Conservation (phyloP, 2,797 vertebrate species). For the Miichthys miiuy region DNA sequence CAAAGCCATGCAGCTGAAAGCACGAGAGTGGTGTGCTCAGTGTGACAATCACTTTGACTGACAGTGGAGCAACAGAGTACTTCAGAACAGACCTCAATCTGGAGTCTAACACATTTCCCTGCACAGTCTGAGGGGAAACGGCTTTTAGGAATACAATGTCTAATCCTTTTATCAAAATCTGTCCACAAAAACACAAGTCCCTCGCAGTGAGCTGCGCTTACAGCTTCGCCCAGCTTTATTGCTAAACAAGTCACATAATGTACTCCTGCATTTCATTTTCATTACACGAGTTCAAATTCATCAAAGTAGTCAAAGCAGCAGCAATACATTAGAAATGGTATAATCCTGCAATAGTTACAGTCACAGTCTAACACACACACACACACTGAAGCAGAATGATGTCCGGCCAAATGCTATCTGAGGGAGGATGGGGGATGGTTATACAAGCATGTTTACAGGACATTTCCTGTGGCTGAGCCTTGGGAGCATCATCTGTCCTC, state of each 20-base stretch:
- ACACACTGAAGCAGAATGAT: conserved; percentile 60
- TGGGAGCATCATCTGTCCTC: conserved; percentile 80
- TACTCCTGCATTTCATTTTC: conserved; percentile 60
- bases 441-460: conserved; percentile 84
- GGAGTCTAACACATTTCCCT: conserved; percentile 66
- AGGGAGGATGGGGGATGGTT: conserved; percentile 79
- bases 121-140: conserved; percentile 57
- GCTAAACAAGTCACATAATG: conserved; percentile 59
- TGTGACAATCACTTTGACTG: conserved; percentile 76
- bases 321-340: conserved; percentile 51
- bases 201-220: conserved; percentile 38
- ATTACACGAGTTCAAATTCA: conserved; percentile 61
- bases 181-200: conserved; percentile 54
- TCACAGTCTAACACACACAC: conserved; percentile 50
- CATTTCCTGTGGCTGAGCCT: conserved; percentile 83
- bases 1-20: conserved; percentile 19
- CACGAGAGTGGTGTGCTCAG: conserved; percentile 32
- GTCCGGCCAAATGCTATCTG: conserved; percentile 76
- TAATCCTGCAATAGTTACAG: conserved; percentile 58
- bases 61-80: conserved; percentile 61
- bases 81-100: conserved; percentile 63
- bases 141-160: conserved; percentile 67
- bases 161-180: conserved; percentile 76
- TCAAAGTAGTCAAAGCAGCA: conserved; percentile 55
- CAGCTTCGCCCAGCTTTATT: conserved; percentile 50